Conservation (phyloP, 2,888 invertebrate genomes). For the Oscheius sp. region DNA sequence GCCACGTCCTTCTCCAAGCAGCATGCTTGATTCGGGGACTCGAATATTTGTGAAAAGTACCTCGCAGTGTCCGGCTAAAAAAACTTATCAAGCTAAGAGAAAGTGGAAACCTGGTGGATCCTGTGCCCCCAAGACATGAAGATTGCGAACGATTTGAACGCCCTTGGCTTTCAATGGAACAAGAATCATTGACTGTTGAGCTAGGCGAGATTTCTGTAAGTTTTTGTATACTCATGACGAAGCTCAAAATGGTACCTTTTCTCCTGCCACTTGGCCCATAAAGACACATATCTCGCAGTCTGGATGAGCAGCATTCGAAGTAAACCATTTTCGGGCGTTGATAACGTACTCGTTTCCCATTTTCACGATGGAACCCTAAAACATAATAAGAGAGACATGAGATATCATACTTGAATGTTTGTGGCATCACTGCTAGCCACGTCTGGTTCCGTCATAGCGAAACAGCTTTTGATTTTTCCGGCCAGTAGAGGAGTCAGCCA, state of each 20-base stretch:
- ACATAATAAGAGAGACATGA: background rate
- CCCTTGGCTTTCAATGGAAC: slow-evolving; percentile 76
- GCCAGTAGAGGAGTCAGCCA: slow-evolving; percentile 73
- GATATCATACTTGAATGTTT: slow-evolving; percentile 74
- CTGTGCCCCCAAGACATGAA: slow-evolving; percentile 75
- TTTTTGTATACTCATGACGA: background rate
- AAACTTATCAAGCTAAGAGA: no score
- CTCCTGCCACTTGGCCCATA: slow-evolving; percentile 75
- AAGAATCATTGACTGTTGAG: slow-evolving; percentile 76
- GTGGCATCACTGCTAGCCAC: slow-evolving; percentile 76
- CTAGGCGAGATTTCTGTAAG: slow-evolving; percentile 69
- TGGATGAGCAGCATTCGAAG: slow-evolving; percentile 76
- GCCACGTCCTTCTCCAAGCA: slow-evolving; percentile 76
- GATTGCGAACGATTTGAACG: slow-evolving; percentile 74
- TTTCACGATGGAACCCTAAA: slow-evolving; percentile 73
- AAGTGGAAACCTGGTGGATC: slow-evolving; percentile 73
- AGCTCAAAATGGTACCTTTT: slow-evolving; percentile 22
- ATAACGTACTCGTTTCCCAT: slow-evolving; percentile 75
- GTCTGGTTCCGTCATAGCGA: slow-evolving; percentile 75
- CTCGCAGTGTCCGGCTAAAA: slow-evolving; percentile 76
- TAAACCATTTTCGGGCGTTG: slow-evolving; percentile 77
- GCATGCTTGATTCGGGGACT: slow-evolving; percentile 75
- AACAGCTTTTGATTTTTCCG: slow-evolving; percentile 75
- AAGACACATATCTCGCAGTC: slow-evolving; percentile 75
- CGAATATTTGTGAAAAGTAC: slow-evolving; percentile 76